phyloP scores from a whole-genome alignment of 2,888 invertebrate species.

The Hipparchia sbordonii region DNA sequence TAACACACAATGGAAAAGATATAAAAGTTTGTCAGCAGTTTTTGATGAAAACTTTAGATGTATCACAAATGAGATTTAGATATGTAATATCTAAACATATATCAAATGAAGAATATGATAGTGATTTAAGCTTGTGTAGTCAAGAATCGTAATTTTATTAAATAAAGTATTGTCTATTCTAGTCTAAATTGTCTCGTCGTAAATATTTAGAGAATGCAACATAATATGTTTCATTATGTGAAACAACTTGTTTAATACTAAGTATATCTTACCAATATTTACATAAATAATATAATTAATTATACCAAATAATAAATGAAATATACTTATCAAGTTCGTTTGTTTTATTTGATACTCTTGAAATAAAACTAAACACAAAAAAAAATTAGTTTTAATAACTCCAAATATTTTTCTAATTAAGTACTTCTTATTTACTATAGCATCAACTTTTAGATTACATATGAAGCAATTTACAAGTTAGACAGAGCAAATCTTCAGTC shows the following conservation, averaged over 20 bases:
- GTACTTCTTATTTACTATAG: constrained; percentile 4
- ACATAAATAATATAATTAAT: background rate
- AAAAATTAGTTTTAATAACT: background rate
- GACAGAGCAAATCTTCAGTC: constrained; percentile 54
- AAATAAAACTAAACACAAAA: background rate
- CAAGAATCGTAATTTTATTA: background rate
- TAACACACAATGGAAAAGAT: constrained; percentile 11
- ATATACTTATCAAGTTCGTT: background rate
- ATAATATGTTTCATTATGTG: background rate
- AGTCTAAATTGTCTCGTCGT: background rate
- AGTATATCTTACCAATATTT: background rate
- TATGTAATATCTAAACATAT: constrained; percentile 18
- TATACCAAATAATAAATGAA: background rate
- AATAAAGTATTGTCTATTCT: constrained; percentile 6
- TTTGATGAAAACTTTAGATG: constrained; percentile 25
- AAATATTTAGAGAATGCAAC: background rate
- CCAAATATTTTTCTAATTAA: constrained; percentile 20
- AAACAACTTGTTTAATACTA: background rate
- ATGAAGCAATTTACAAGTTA: constrained; percentile 59
- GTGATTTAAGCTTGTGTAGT: background rate
- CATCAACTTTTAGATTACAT: constrained; percentile 48
- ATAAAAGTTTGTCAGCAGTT: constrained; percentile 24
- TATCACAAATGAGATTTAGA: constrained; percentile 25
- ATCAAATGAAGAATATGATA: background rate
- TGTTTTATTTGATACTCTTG: background rate